Conservation (phyloP, 2,113 vertebrate species). For the Indicator maculatus region DNA sequence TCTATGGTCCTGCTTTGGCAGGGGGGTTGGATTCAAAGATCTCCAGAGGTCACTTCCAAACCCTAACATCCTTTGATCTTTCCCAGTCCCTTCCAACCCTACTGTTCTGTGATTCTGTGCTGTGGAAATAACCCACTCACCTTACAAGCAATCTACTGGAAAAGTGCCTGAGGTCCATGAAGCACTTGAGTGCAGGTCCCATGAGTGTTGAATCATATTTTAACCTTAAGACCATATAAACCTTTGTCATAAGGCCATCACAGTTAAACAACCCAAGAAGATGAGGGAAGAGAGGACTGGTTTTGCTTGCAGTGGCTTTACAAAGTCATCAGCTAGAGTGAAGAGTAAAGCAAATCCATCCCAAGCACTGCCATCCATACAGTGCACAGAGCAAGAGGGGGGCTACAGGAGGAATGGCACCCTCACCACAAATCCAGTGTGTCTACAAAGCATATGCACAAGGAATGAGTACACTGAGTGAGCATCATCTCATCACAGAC, state of each 20-base stretch:
- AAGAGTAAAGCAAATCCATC: background rate
- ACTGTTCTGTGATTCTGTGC: background rate
- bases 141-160: background rate
- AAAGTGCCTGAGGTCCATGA: background rate
- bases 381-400: background rate
- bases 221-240: background rate
- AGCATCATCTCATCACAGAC: background rate
- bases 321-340: background rate
- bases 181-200: background rate
- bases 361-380: background rate
- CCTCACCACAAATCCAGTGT: background rate
- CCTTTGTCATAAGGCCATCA: background rate
- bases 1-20: too few species aligned
- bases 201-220: fast-evolving
- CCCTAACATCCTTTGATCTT: too few species aligned
- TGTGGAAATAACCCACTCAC: background rate
- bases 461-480: background rate
- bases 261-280: background rate
- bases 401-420: background rate
- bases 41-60: too few species aligned
- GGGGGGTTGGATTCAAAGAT: too few species aligned
- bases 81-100: too few species aligned
- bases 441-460: background rate
- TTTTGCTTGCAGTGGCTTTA: background rate
- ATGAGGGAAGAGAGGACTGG: background rate